Conservation (phyloP, 2,888 invertebrate genomes). For the Andricus curvator region DNA sequence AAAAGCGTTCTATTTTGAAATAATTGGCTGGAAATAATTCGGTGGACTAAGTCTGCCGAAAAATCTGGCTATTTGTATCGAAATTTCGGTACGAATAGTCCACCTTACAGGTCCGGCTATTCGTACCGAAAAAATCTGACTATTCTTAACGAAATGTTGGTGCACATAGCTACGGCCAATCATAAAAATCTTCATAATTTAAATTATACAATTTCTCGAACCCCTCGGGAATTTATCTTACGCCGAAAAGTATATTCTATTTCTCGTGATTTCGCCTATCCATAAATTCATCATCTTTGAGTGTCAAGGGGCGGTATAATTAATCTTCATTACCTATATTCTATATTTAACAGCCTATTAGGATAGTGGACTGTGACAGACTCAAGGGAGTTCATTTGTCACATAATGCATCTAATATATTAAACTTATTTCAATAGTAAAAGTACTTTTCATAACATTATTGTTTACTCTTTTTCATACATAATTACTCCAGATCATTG, state of each 20-base stretch:
- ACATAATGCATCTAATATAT: background rate
- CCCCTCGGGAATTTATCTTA: background rate
- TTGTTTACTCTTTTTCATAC: background rate
- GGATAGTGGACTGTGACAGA: background rate
- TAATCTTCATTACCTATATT: constrained; percentile 3
- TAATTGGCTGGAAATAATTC: too few relatives aligned
- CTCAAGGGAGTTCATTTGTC: background rate
- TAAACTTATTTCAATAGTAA: background rate
- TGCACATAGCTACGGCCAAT: too few relatives aligned
- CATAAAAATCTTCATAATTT: too few relatives aligned
- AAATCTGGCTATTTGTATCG: too few relatives aligned
- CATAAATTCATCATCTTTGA: background rate
- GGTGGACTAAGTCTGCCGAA: too few relatives aligned
- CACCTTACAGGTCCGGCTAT: too few relatives aligned
- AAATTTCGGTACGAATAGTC: too few relatives aligned
- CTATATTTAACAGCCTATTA: background rate
- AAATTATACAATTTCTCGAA: too few relatives aligned
- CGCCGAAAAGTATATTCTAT: background rate
- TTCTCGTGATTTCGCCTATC: background rate
- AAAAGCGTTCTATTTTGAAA: too few relatives aligned
- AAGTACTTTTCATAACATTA: background rate
- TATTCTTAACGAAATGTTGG: too few relatives aligned
- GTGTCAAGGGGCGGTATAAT: background rate
- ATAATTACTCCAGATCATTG: too few relatives aligned
- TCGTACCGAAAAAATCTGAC: too few relatives aligned